Evolutionary conservation across 2,888 invertebrate genomes (phyloP).

Genomic region (Dromius quadrimaculatus): DNA sequence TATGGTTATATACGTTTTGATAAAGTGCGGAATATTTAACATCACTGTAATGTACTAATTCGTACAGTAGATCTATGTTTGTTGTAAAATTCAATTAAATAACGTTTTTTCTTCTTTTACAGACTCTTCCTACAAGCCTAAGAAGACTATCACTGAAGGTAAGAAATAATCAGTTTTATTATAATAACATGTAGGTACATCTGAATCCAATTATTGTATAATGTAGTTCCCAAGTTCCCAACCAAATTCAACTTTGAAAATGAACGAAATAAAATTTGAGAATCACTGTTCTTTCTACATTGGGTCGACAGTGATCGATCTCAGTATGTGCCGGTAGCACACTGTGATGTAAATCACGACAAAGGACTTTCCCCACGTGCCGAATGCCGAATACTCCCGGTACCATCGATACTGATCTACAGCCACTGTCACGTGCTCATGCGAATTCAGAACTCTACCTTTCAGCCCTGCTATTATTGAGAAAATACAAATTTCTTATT

Average conservation of each 20-base stretch:
- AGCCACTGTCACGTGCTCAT: constrained; percentile 10
- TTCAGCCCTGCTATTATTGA: constrained; percentile 1
- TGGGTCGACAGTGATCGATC: constrained; percentile 24
- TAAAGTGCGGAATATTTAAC: constrained; percentile 17
- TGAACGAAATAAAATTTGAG: too few relatives aligned
- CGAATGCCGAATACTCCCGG: constrained; percentile 1
- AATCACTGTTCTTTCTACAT: too few relatives aligned
- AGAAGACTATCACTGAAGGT: constrained; percentile 64
- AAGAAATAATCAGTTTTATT: too few relatives aligned
- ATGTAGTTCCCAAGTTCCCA: too few relatives aligned
- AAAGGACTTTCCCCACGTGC: constrained; percentile 10
- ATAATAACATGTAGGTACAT: too few relatives aligned
- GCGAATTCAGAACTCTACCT: background rate
- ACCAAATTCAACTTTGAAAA: too few relatives aligned
- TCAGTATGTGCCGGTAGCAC: constrained; percentile 10
- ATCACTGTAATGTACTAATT: constrained; percentile 1
- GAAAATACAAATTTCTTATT: too few relatives aligned
- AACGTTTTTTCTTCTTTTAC: constrained; percentile 58
- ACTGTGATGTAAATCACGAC: constrained; percentile 18
- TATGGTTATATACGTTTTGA: constrained; percentile 25
- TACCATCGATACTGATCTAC: constrained; percentile 11
- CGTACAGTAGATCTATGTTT: too few relatives aligned
- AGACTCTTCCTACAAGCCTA: constrained; percentile 65
- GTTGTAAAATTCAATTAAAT: constrained; percentile 1
- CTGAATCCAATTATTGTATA: too few relatives aligned